Evolutionary conservation across 2,113 vertebrate genomes (phyloP), one percentile per base, ranked within the genome.

Genomic region (Osmerus eperlanus): DNA sequence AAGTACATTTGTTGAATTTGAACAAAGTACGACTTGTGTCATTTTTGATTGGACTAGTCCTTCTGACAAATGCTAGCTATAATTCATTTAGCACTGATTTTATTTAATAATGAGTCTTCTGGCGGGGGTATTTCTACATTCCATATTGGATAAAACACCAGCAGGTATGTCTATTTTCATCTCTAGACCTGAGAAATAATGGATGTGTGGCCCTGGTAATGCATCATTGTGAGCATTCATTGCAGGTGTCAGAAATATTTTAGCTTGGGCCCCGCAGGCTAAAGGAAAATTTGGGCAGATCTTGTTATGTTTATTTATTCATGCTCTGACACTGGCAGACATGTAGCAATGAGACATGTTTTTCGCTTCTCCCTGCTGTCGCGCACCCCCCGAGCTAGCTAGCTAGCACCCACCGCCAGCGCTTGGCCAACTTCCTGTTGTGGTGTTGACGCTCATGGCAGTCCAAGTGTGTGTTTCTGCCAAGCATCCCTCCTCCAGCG

Each of bases 191-290:
- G 68, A 61, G 75, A 82, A 88, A 85, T 83, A 83, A 84, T 83
- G 76, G 65, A 85, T 85, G 69, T 59, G 36, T 62, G 60, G 52
- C 4, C 65, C 68, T 79, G 73, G 78, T 76, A 85, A 82, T 78
- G 75, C 78, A 81, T 73, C 58, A 12, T 8, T 23, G 21, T 11
- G 21, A 19, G n/a, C 55, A 78, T 81, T 84, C 76, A 72, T 63
- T 88, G 78, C 77, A 81, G 77, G 78, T 83, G 81, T 85, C 77
- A 82, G 72, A 86, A 76, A 78, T 84, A 76, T 84, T 83, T 69
- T 77, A 67, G 76, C 85, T 80, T 67, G 55, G 77, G 71, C 67
- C 70, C 63, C 36, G 2, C 1, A 56, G 80, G 74, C 74, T 75
- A 54, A 64, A 58, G 52, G 74, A 75, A 79, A 80, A 80, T 83